A percentile compares a stretch with the other conserved stretches of the same genome.
Evolutionary conservation across 2,888 invertebrate genomes (phyloP).

Genomic region (Troides oblongomaculatus): DNA sequence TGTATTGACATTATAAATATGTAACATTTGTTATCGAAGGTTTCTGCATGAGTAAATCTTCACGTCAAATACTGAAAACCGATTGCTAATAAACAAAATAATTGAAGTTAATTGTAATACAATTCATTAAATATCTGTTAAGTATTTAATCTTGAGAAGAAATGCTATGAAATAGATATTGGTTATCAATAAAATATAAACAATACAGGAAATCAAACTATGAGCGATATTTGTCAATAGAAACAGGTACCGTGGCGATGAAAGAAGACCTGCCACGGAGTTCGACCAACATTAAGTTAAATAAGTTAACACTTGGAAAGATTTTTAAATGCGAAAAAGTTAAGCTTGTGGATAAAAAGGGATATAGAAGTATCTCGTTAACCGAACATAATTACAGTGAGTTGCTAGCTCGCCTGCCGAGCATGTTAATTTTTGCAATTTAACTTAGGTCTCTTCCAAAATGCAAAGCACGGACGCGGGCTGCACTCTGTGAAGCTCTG

Average conservation of each 20-base stretch:
- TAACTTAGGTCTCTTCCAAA: constrained; percentile 3
- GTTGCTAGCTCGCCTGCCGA: neutral
- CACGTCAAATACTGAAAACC: neutral
- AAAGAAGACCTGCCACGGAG: neutral
- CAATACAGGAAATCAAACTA: neutral
- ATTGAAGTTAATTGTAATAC: neutral
- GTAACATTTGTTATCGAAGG: neutral
- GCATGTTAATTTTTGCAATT: constrained; percentile 5
- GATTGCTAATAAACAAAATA: neutral
- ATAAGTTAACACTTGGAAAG: neutral
- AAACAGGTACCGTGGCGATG: neutral
- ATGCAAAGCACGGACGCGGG: constrained; percentile 1
- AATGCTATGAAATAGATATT: neutral
- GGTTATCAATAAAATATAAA: neutral
- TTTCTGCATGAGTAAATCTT: neutral
- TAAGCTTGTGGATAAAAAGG: neutral
- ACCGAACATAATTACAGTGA: neutral
- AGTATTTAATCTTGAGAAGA: neutral
- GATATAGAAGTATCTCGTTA: neutral
- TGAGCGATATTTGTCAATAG: neutral
- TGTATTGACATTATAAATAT: neutral
- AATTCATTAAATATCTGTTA: neutral
- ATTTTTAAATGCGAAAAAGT: neutral
- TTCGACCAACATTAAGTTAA: neutral
- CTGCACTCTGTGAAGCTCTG: neutral